phyloP scores from a whole-genome alignment of 1,140 invertebrate species.

The Calosoma granatense region DNA sequence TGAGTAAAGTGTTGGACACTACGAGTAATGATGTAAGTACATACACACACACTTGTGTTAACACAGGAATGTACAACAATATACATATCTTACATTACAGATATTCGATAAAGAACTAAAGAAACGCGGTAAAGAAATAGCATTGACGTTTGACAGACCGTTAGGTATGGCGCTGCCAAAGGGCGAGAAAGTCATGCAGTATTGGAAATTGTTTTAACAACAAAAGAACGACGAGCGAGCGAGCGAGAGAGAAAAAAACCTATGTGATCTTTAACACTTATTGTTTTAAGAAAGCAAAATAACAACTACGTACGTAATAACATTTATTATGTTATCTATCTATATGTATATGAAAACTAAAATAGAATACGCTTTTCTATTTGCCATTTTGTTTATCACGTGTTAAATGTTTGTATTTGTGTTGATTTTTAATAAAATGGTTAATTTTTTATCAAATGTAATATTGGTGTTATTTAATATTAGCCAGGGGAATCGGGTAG shows the following conservation, averaged over 20 bases:
- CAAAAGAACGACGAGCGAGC: background rate
- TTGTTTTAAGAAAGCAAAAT: background rate
- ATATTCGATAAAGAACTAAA: constrained; percentile 54
- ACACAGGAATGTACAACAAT: background rate
- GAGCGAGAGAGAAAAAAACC: background rate
- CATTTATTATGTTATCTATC: constrained; percentile 12
- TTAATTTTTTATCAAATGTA: background rate
- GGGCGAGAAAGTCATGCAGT: constrained; percentile 40
- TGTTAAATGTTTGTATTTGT: background rate
- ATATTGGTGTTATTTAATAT: no score
- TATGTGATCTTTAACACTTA: background rate
- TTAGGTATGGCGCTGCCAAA: constrained; percentile 36
- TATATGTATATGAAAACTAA: background rate
- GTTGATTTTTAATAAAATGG: background rate
- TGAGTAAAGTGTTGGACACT: constrained; percentile 48
- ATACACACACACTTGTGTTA: background rate
- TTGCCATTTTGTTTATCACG: background rate
- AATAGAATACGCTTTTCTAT: background rate
- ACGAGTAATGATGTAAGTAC: constrained; percentile 43
- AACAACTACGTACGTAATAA: constrained; percentile 10
- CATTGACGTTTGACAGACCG: constrained; percentile 50
- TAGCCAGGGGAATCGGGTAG: no score
- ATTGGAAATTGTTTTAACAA: constrained; percentile 34
- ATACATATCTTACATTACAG: constrained; percentile 20
- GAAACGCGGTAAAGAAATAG: constrained; percentile 48